Base-by-base conservation (phyloP, 2,113 vertebrate genomes). In the Lophochroa leadbeateri region DNA sequence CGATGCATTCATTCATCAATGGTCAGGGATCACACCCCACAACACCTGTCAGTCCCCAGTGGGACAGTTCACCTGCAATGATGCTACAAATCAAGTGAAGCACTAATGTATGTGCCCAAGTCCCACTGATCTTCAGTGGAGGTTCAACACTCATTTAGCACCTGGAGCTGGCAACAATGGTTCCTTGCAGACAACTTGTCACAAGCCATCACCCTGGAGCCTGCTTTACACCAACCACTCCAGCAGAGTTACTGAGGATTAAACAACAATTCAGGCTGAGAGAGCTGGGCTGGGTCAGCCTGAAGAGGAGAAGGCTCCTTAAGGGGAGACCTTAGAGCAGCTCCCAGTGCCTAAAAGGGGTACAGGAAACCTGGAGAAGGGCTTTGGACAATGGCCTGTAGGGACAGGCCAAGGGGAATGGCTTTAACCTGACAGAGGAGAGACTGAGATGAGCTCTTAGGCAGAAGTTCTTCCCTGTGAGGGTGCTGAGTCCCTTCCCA, bases 71-170 rank as follows among this genome's bases (percentile, higher is more conserved):
- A 58, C 21, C 76, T 43, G 43, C 52, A 64, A 27, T 1, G 2
- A 47, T 0, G 1, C 86, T 70, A 86, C 68, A 58, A 29, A 68
- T 49, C 63, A 63, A 44, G 25, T 4, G 13, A 76, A 68, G 46
- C 3, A 3, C 37, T 31, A 44, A 71, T 6, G 35, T 11, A 21
- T 0, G 2, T 12, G 37, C 41, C 61, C 17, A 9, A 63, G 74
- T 58, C 44, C 35, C 18, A n/a, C 29, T 28, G 39, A 46, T 27
- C 77, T 41, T 46, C 33, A 11, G 2, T 3, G 27, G 53, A 55
- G n/a, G 39, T 55, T 86, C 43, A 78, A 65, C 18, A 57, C 24
- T 5, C 35, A 19, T 44, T 67, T 65, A 75, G 69, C 50, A 58
- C 25, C 55, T 20, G 25, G 67, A 88, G n/a, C 52, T 71, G 61